These are phyloP conservation scores for Coelopa pilipes DNA, from an alignment of 2,888 invertebrate species.

Conservation along the genomic window DNA sequence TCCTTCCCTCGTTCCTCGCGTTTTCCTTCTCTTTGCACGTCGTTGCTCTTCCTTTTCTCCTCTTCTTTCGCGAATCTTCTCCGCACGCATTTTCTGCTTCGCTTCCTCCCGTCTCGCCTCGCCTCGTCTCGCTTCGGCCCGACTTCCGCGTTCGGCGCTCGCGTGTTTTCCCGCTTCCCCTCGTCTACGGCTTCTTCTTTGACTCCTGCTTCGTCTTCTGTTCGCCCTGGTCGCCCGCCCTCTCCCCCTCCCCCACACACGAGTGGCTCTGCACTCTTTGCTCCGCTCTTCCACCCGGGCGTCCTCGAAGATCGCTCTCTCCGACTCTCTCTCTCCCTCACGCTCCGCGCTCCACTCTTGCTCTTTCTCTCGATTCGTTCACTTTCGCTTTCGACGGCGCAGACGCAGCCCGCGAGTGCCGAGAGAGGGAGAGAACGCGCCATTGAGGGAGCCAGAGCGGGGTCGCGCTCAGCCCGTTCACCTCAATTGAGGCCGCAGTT, in stretches of 20 bases:
- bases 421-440: too few species aligned
- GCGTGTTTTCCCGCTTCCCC: background rate
- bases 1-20: slow-evolving; percentile 3
- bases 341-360: background rate
- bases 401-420: background rate
- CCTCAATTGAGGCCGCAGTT: slow-evolving; percentile 15
- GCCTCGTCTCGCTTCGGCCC: background rate
- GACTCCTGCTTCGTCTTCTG: too few species aligned
- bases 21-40: background rate
- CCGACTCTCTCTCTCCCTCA: slow-evolving; percentile 5
- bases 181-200: background rate
- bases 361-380: slow-evolving; percentile 14
- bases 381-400: background rate
- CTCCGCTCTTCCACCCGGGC: too few species aligned
- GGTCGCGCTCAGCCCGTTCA: slow-evolving; percentile 2
- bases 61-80: too few species aligned
- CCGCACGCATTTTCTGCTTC: background rate
- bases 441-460: too few species aligned
- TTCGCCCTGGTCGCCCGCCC: too few species aligned
- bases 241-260: too few species aligned
- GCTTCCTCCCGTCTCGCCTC: background rate
- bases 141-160: background rate
- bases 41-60: too few species aligned
- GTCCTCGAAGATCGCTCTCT: background rate
- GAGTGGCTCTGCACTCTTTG: too few species aligned